These are phyloP conservation scores for Grammomys surdaster DNA, from an alignment of 2,113 vertebrate species.

Conservation along the genomic window DNA sequence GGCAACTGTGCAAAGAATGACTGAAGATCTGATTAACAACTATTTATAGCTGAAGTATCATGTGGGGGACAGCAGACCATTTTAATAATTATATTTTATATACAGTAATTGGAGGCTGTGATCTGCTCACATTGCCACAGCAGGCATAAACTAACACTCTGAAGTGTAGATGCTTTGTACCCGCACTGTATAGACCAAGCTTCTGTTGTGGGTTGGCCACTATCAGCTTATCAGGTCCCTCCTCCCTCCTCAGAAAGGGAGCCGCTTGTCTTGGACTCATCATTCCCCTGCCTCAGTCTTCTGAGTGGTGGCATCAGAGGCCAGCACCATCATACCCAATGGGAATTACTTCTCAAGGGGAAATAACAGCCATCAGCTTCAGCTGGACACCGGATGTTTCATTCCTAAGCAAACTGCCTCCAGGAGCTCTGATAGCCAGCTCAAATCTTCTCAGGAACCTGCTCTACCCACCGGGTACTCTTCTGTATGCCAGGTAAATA, in stretches of 20 bases:
- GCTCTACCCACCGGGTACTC: neutral
- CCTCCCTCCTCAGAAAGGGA: neutral
- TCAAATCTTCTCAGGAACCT: neutral
- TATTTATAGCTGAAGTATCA: slow-evolving; percentile 29
- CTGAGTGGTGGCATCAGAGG: neutral
- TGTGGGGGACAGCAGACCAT: neutral
- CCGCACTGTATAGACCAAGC: neutral
- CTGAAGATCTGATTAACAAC: neutral
- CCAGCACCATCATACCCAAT: neutral
- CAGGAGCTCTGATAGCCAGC: neutral
- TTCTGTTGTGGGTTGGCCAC: neutral
- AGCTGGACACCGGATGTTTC: neutral
- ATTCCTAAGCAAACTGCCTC: neutral
- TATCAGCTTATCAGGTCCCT: neutral
- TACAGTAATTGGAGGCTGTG: neutral
- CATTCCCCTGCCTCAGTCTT: neutral
- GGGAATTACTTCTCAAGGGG: neutral
- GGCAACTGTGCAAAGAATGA: neutral
- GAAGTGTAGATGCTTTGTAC: neutral
- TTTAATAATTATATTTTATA: slow-evolving; percentile 10
- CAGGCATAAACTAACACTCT: neutral
- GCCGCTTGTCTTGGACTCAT: neutral
- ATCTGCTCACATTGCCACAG: neutral
- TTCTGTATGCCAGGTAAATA: neutral
- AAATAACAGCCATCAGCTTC: neutral